Conservation (phyloP, 1,140 invertebrate species). For the Maniola jurtina region DNA sequence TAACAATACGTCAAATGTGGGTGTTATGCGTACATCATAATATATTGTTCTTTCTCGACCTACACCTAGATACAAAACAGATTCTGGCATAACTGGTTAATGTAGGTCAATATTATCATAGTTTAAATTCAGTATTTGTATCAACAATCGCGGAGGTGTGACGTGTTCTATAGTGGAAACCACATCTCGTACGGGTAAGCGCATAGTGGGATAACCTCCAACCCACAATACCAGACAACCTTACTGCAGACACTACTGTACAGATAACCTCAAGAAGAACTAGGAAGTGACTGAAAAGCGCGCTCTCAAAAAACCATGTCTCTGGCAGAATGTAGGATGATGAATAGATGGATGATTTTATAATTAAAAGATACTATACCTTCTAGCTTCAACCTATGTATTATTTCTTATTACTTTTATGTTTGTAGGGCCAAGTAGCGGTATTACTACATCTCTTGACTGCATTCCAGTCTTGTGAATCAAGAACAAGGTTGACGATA, state of each 20-base stretch:
- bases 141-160: too few species aligned
- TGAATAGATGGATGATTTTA: too few species aligned
- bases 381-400: not conserved
- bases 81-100: conserved; percentile 14
- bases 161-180: too few species aligned
- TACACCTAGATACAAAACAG: conserved; percentile 14
- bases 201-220: too few species aligned
- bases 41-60: conserved; percentile 4
- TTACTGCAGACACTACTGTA: too few species aligned
- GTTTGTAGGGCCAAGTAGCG: conserved; percentile 19
- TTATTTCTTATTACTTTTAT: not conserved
- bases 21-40: conserved; percentile 1
- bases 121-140: not conserved
- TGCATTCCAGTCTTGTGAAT: conserved; percentile 25
- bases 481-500: conserved; percentile 19
- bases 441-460: conserved; percentile 21
- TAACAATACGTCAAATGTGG: not conserved
- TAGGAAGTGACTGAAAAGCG: too few species aligned
- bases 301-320: too few species aligned
- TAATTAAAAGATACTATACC: too few species aligned
- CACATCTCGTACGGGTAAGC: too few species aligned
- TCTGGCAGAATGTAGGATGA: too few species aligned
- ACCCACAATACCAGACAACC: too few species aligned
- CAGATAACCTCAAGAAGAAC: too few species aligned
- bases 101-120: conserved; percentile 21